Evolutionary conservation across 2,888 invertebrate genomes (phyloP).

Genomic region (Nezara viridula): DNA sequence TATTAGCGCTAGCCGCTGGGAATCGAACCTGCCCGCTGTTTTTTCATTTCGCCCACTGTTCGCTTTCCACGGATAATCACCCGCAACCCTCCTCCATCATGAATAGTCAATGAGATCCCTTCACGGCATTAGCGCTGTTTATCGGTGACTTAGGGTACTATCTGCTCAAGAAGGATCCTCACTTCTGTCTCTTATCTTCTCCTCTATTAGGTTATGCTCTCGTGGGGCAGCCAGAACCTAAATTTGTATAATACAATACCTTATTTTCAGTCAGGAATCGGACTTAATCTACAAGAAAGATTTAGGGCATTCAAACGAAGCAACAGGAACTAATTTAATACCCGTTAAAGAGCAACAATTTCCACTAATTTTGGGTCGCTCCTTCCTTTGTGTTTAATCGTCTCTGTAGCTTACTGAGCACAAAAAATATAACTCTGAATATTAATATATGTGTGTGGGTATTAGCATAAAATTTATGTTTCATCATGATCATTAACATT

Average conservation of each 20-base stretch:
- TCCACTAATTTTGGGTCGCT: too few relatives aligned
- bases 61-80: constrained; percentile 4
- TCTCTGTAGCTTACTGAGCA: too few relatives aligned
- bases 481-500: too few relatives aligned
- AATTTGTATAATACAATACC: not conserved
- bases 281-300: too few relatives aligned
- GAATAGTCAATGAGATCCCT: constrained; percentile 14
- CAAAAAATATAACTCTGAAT: too few relatives aligned
- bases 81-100: not conserved
- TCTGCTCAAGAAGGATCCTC: not conserved
- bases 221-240: not conserved
- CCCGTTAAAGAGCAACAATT: too few relatives aligned
- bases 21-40: constrained; percentile 18
- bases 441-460: too few relatives aligned
- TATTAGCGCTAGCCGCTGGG: not conserved
- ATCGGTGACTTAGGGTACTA: not conserved
- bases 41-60: not conserved
- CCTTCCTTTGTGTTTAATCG: too few relatives aligned
- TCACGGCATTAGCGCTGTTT: not conserved
- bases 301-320: too few relatives aligned
- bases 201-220: not conserved
- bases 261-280: too few relatives aligned
- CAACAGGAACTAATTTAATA: too few relatives aligned
- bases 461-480: too few relatives aligned
- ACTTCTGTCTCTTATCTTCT: not conserved